Evolutionary conservation across 2,888 invertebrate species (phyloP).

Genomic region (Balanococcus diminutus): DNA sequence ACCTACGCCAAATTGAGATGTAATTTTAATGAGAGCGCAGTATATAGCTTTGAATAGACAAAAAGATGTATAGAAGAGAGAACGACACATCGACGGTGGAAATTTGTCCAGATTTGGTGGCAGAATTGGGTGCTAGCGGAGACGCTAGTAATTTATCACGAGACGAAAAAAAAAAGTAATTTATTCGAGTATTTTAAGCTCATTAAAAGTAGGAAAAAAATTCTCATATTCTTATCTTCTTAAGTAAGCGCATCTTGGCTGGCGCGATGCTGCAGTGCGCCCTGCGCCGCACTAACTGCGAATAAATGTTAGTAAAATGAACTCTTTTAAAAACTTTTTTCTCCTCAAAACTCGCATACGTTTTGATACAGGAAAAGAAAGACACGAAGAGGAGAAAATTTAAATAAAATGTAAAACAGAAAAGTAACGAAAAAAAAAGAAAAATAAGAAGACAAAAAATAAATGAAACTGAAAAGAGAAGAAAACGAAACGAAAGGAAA

Average conservation of each 20-base stretch:
- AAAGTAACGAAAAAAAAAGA: neutral
- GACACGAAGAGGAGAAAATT: neutral
- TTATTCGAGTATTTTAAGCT: conserved; percentile 31
- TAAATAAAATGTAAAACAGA: conserved; percentile 47
- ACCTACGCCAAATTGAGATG: neutral
- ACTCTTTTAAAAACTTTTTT: neutral
- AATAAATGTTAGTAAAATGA: conserved; percentile 48
- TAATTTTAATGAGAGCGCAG: neutral
- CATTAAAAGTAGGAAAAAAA: conserved; percentile 12
- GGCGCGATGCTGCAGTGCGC: no score
- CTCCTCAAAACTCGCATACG: conserved; percentile 29
- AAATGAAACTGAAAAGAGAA: conserved; percentile 33
- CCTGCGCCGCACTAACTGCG: neutral
- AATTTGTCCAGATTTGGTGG: neutral
- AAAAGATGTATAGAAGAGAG: neutral
- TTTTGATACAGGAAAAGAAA: neutral
- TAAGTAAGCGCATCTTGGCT: neutral
- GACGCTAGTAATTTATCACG: neutral
- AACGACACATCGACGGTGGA: neutral
- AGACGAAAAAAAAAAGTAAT: conserved; percentile 12
- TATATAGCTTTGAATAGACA: neutral
- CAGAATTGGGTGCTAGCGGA: no score
- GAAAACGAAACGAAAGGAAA: conserved; percentile 42
- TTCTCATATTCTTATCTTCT: conserved; percentile 34
- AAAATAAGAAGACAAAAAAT: conserved; percentile 15